phyloP scores from a whole-genome alignment of 2,888 invertebrate species.

The Stenoptilia bipunctidactyla region DNA sequence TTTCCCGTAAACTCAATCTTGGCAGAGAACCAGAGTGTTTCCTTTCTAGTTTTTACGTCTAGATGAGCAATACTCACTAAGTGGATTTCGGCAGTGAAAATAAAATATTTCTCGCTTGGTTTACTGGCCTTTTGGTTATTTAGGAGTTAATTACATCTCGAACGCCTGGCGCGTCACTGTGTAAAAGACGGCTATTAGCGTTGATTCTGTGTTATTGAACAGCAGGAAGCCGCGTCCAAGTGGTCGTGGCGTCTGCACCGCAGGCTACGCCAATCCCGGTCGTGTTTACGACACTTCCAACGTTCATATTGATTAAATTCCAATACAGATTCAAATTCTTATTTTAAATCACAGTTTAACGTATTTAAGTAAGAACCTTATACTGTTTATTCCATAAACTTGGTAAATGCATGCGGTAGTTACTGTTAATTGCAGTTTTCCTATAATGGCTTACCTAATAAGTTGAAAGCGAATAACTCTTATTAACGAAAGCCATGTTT shows the following conservation, averaged over 20 bases:
- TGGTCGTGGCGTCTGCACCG: constrained; percentile 28
- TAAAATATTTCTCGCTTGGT: no score
- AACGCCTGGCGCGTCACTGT: constrained; percentile 40
- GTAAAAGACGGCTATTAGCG: constrained; percentile 57
- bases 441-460: no score
- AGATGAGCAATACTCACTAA: no score
- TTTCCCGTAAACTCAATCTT: neutral
- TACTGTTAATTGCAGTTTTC: no score
- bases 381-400: no score
- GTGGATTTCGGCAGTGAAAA: no score
- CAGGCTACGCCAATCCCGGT: constrained; percentile 26
- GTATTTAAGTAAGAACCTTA: no score
- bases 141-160: constrained; percentile 57
- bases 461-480: no score
- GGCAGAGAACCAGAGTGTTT: neutral
- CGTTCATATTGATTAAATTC: constrained; percentile 46
- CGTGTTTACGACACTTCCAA: constrained; percentile 43
- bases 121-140: constrained; percentile 27
- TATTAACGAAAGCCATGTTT: no score
- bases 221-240: constrained; percentile 48
- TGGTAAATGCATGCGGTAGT: no score
- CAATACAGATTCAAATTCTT: constrained; percentile 36
- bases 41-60: neutral
- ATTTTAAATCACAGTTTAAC: no score
- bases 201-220: constrained; percentile 47